phyloP scores from a whole-genome alignment of 2,797 vertebrate species.

The Bradypodion pumilum region DNA sequence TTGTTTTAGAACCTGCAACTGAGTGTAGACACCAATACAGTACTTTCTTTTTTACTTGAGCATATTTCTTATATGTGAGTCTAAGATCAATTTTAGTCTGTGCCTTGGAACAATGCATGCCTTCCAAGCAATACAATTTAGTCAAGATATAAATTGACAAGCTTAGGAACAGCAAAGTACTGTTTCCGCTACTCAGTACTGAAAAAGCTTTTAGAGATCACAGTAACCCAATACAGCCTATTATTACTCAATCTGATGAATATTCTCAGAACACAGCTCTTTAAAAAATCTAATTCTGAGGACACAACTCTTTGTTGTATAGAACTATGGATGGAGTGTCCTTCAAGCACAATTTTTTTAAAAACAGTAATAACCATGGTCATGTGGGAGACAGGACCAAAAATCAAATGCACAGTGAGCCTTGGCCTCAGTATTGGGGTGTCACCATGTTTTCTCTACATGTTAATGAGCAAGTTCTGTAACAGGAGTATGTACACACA shows the following conservation, averaged over 20 bases:
- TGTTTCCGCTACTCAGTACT: neutral
- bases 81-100: too few relatives aligned
- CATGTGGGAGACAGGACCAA: neutral
- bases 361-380: neutral
- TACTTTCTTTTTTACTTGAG: too few relatives aligned
- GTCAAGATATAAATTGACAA: constrained; percentile 2
- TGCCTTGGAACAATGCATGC: neutral
- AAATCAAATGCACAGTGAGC: neutral
- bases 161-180: neutral
- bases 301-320: neutral
- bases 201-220: neutral
- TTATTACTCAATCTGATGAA: neutral
- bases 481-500: neutral
- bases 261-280: neutral
- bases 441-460: too few relatives aligned
- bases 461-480: neutral
- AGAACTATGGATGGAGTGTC: neutral
- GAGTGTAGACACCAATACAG: too few relatives aligned
- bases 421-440: neutral
- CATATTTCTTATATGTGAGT: neutral
- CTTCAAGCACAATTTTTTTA: neutral
- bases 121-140: neutral
- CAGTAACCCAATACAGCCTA: neutral
- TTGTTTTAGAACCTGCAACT: too few relatives aligned
- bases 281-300: neutral